A percentile compares a stretch with the other conserved stretches of the same genome.
phyloP scores from a whole-genome alignment of 2,888 invertebrate genomes.

The Pheosia gnoma region DNA sequence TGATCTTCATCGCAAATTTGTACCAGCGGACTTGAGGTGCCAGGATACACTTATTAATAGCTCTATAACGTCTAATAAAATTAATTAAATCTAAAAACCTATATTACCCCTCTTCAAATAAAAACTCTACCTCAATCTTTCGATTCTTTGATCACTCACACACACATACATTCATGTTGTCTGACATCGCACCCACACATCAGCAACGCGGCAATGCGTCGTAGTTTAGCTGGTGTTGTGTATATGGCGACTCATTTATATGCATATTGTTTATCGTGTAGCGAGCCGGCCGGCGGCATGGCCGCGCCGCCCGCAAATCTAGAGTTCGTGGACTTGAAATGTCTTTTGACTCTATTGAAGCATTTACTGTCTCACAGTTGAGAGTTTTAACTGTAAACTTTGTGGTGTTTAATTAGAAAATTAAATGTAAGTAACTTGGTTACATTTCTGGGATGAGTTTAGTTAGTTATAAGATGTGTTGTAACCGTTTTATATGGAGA shows the following conservation, averaged over 20 bases:
- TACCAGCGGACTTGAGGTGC: no score
- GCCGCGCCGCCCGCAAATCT: constrained; percentile 10
- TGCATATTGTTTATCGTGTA: constrained; percentile 50
- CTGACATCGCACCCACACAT: constrained; percentile 32
- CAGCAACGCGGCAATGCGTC: constrained; percentile 44
- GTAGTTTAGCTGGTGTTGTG: constrained; percentile 50
- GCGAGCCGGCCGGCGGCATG: constrained; percentile 10
- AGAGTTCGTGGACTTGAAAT: constrained; percentile 7
- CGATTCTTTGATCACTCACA: constrained; percentile 47
- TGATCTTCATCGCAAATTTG: no score
- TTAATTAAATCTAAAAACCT: no score
- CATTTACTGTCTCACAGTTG: no score
- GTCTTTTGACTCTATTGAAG: not conserved
- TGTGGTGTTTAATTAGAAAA: no score
- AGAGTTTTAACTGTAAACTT: no score
- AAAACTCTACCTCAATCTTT: not conserved
- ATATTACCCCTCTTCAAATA: not conserved
- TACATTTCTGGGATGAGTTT: no score
- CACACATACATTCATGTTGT: constrained; percentile 37
- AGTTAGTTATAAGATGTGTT: no score
- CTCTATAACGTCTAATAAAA: no score
- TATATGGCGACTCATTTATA: constrained; percentile 51
- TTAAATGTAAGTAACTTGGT: no score
- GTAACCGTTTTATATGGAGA: no score
- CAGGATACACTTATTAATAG: no score